Evolutionary conservation across 2,888 invertebrate species (phyloP).

Genomic region (Drosophila anceps): DNA sequence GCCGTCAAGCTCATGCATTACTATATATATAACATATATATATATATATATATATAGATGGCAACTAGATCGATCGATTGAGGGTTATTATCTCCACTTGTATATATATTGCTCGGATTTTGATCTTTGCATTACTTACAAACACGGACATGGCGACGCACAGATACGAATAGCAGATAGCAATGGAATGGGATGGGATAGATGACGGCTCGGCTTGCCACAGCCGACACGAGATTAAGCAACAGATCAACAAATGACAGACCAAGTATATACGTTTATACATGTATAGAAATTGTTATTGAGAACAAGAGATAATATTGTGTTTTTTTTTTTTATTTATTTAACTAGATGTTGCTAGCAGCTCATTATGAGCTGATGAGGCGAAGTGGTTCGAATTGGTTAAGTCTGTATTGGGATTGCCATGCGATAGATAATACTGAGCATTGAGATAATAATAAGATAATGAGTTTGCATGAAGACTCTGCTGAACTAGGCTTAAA

Average conservation of each 20-base stretch:
- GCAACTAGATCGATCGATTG: conserved; percentile 40
- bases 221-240: conserved; percentile 66
- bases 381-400: conserved; percentile 32
- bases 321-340: conserved; percentile 64
- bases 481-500: neutral
- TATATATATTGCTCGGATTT: conserved; percentile 57
- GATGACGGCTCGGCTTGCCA: conserved; percentile 29
- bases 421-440: neutral
- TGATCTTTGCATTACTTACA: conserved; percentile 69
- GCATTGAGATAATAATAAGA: neutral
- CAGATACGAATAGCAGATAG: conserved; percentile 67
- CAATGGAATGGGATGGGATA: conserved; percentile 33
- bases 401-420: neutral
- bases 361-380: conserved; percentile 23
- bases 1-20: conserved; percentile 48
- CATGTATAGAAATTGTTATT: conserved; percentile 76
- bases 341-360: conserved; percentile 84
- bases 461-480: neutral
- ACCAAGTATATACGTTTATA: conserved; percentile 35
- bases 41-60: conserved; percentile 4
- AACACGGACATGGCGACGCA: conserved; percentile 66
- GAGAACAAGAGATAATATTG: conserved; percentile 85
- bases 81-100: conserved; percentile 41
- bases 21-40: neutral
- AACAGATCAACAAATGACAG: conserved; percentile 50